Evolutionary conservation across 2,113 vertebrate genomes (phyloP).

Genomic region (Lepisosteus osseus): DNA sequence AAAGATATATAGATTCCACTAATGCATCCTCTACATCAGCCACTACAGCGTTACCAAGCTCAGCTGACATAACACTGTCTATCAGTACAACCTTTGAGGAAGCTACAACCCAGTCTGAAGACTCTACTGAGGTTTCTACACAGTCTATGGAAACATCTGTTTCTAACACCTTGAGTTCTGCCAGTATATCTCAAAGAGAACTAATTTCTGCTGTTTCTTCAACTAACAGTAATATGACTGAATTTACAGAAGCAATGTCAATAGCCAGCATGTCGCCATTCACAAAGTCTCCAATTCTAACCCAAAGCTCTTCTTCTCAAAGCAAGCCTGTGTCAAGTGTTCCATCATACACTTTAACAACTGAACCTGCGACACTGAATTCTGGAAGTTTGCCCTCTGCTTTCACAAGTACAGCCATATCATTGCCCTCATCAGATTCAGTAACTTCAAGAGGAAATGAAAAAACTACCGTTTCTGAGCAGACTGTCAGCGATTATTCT

Average conservation of each 20-base stretch:
- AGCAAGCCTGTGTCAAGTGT: neutral
- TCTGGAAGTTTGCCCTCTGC: neutral
- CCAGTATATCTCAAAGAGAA: constrained; percentile 50
- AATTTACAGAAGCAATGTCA: constrained; percentile 64
- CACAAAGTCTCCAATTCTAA: constrained; percentile 49
- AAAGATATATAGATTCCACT: constrained; percentile 16
- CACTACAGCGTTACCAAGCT: constrained; percentile 20
- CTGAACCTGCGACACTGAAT: neutral
- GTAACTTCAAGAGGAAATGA: neutral
- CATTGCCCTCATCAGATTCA: neutral
- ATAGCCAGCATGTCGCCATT: constrained; percentile 45
- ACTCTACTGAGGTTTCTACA: constrained; percentile 34
- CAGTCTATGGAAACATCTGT: constrained; percentile 41
- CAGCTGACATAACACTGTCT: constrained; percentile 29
- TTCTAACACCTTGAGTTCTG: constrained; percentile 45
- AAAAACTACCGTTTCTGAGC: neutral
- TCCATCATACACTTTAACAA: neutral
- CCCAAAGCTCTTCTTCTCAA: too few relatives aligned
- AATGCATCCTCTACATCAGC: constrained; percentile 20
- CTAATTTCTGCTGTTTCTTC: constrained; percentile 33
- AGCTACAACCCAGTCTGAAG: constrained; percentile 13
- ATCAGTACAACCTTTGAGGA: constrained; percentile 22
- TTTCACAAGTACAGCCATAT: neutral
- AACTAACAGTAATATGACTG: constrained; percentile 52
- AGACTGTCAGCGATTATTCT: neutral